These are phyloP conservation scores for Morphnarchus princeps DNA, from an alignment of 2,113 vertebrate genomes.

Conservation along the genomic window DNA sequence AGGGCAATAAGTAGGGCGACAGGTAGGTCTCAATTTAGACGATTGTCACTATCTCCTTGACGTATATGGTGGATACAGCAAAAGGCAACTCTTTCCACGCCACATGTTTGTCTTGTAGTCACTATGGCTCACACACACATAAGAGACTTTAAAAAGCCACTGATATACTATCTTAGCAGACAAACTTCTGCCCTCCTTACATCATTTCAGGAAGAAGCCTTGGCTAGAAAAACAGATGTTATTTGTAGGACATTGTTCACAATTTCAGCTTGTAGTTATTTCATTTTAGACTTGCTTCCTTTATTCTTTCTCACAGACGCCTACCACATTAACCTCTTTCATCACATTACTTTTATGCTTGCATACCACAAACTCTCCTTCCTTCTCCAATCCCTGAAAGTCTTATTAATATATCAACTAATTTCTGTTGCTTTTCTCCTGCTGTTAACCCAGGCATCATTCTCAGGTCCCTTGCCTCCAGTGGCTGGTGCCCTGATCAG, in stretches of 20 bases:
- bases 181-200: not conserved
- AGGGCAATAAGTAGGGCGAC: not conserved
- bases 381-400: not conserved
- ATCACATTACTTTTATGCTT: not conserved
- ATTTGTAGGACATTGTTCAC: not conserved
- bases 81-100: not conserved
- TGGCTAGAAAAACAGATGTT: not conserved
- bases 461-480: not conserved
- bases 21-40: not conserved
- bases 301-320: not conserved
- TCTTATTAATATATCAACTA: not conserved
- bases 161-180: not conserved
- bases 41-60: not conserved
- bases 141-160: not conserved
- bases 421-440: not conserved
- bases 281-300: not conserved
- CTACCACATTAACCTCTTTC: not conserved
- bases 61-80: too few species aligned
- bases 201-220: not conserved
- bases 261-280: not conserved
- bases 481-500: not conserved
- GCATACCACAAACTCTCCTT: not conserved
- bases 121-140: not conserved
- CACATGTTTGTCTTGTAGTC: not conserved
- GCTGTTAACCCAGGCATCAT: not conserved